A percentile compares a stretch with the other conserved stretches of the same genome.
Evolutionary conservation across 2,797 vertebrate genomes (phyloP).

Genomic region (Ara ararauna): DNA sequence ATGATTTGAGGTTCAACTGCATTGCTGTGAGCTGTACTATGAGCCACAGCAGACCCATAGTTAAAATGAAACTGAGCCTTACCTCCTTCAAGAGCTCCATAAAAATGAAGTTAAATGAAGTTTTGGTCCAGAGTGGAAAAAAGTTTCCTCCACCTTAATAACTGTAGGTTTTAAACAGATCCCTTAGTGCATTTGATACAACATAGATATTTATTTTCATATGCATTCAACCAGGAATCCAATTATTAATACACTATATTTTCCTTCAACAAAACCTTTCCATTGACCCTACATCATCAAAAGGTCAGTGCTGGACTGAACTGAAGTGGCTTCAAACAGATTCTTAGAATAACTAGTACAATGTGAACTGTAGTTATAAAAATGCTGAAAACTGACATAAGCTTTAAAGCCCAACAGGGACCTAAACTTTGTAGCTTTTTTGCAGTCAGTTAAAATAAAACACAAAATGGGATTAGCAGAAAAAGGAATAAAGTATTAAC

Average conservation of each 20-base stretch:
- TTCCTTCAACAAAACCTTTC: neutral
- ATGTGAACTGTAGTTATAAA: slow-evolving; percentile 18
- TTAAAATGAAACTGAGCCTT: slow-evolving; percentile 39
- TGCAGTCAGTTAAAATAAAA: slow-evolving; percentile 47
- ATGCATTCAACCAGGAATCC: neutral
- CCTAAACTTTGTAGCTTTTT: neutral
- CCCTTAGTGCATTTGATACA: neutral
- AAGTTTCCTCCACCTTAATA: neutral
- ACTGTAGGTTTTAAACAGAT: neutral
- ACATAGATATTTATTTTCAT: neutral
- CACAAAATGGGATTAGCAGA: slow-evolving; percentile 59
- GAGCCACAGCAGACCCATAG: slow-evolving; percentile 20
- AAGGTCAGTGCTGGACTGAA: neutral
- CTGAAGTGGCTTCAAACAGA: neutral
- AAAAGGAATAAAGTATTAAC: slow-evolving; percentile 51
- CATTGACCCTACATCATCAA: neutral
- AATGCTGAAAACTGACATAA: slow-evolving; percentile 41
- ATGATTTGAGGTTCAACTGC: neutral
- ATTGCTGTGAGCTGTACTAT: neutral
- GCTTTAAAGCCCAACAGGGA: slow-evolving; percentile 37
- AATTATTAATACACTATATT: neutral
- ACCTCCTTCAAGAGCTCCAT: neutral
- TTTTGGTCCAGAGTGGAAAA: neutral
- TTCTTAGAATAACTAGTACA: neutral
- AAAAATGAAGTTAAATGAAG: neutral